A percentile compares a stretch with the other conserved stretches of the same genome.
Conservation (phyloP, 2,113 vertebrate species). For the Brachirus orientalis region DNA sequence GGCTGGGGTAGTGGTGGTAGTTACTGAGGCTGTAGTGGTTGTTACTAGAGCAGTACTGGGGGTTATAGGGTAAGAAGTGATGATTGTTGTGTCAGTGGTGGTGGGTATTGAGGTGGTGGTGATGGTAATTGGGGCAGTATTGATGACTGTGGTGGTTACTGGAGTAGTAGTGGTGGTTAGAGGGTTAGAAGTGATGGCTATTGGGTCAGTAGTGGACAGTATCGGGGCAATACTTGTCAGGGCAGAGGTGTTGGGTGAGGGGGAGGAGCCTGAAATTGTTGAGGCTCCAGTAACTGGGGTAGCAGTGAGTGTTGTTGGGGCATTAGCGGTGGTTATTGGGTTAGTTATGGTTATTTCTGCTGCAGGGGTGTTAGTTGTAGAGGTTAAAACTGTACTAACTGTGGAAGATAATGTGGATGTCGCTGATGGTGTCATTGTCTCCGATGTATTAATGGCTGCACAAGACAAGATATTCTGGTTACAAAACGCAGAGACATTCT, state of each 20-base stretch:
- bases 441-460: constrained; percentile 20
- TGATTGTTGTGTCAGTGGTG: not conserved
- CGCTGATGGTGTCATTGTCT: constrained; percentile 1
- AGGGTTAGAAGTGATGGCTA: not conserved
- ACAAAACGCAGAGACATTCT: not conserved
- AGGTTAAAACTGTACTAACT: not conserved
- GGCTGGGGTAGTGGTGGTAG: not conserved
- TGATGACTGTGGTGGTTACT: not conserved
- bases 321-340: not conserved
- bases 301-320: not conserved
- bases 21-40: not conserved
- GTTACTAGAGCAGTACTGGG: not conserved
- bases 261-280: too few species aligned
- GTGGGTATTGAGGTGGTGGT: not conserved
- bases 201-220: not conserved
- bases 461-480: constrained; percentile 22
- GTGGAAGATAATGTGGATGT: not conserved
- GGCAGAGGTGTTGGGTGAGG: too few species aligned
- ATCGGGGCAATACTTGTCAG: not conserved
- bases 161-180: not conserved
- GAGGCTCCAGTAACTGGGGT: too few species aligned
- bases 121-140: not conserved
- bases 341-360: not conserved
- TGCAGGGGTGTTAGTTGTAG: not conserved
- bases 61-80: not conserved